Evolutionary conservation across 37 sponge, comb jelly and placozoan genomes (phyloP).

Genomic region (Chondrilla cf. caribensis): DNA sequence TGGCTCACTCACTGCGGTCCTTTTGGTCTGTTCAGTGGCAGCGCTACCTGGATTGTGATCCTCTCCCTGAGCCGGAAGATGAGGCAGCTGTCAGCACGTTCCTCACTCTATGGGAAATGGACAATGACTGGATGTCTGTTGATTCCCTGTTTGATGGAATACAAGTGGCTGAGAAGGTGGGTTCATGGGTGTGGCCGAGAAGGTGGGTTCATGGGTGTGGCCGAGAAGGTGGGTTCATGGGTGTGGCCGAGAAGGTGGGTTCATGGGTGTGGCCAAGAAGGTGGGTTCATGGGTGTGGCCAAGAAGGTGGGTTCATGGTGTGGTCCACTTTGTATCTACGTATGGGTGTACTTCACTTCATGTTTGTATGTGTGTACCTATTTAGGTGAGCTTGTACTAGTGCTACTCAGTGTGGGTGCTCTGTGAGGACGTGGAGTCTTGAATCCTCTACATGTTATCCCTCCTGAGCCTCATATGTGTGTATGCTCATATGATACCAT

Average conservation of each 20-base stretch:
- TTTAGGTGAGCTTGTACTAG: too few species aligned
- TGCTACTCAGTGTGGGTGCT: too few species aligned
- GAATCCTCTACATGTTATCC: too few species aligned
- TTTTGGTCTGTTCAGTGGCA: constrained; percentile 51
- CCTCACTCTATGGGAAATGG: constrained; percentile 39
- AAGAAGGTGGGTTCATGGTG: too few species aligned
- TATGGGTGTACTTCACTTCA: too few species aligned
- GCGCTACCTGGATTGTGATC: constrained; percentile 59
- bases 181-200: background rate
- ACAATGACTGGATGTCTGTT: background rate
- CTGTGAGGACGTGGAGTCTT: too few species aligned
- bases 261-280: background rate
- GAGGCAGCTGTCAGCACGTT: constrained; percentile 71
- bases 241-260: constrained; percentile 16
- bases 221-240: constrained; percentile 16
- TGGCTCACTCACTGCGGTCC: background rate
- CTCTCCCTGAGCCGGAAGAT: constrained; percentile 53
- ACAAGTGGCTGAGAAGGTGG: constrained; percentile 9
- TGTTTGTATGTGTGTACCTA: too few species aligned
- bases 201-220: constrained; percentile 4
- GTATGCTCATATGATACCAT: too few species aligned
- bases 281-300: constrained; percentile 2
- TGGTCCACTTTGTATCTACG: background rate
- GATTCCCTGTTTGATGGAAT: constrained; percentile 13
- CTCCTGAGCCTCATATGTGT: too few species aligned